A percentile compares a stretch with the other conserved stretches of the same genome.
Evolutionary conservation across 2,113 vertebrate genomes (phyloP).

Genomic region (Pleuronectes platessa): DNA sequence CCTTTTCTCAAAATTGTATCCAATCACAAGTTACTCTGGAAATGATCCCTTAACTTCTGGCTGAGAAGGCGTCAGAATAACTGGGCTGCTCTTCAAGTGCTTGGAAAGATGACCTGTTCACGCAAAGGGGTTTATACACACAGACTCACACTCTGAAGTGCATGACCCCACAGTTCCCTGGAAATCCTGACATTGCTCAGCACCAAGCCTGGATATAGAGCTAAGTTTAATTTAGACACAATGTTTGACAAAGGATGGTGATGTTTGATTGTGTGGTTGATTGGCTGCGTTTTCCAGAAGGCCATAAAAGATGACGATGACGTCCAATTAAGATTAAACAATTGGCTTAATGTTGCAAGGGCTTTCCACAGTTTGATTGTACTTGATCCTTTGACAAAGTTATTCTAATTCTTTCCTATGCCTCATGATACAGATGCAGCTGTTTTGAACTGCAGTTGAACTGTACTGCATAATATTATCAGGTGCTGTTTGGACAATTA

Average conservation of each 20-base stretch:
- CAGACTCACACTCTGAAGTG: neutral
- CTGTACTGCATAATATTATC: too few species aligned
- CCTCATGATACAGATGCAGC: too few species aligned
- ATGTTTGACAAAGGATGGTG: neutral
- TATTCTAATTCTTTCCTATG: too few species aligned
- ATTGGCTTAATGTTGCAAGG: too few species aligned
- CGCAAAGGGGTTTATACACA: too few species aligned
- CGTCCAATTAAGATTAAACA: neutral
- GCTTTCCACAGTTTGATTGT: too few species aligned
- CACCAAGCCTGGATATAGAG: neutral
- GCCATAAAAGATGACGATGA: neutral
- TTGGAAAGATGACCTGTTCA: slow-evolving; percentile 9
- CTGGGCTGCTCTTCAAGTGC: slow-evolving; percentile 33
- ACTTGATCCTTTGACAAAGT: too few species aligned
- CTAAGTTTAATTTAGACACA: neutral
- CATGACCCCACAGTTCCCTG: neutral
- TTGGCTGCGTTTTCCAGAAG: neutral
- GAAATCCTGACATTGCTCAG: neutral
- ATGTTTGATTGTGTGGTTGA: too few species aligned
- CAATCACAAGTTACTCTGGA: neutral
- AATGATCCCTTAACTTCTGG: neutral
- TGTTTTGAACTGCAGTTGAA: too few species aligned
- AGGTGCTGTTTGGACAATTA: too few species aligned
- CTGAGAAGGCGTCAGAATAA: neutral
- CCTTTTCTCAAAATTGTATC: neutral